These are phyloP conservation scores for Beris chalybata DNA, from an alignment of 2,888 invertebrate genomes.

Conservation along the genomic window DNA sequence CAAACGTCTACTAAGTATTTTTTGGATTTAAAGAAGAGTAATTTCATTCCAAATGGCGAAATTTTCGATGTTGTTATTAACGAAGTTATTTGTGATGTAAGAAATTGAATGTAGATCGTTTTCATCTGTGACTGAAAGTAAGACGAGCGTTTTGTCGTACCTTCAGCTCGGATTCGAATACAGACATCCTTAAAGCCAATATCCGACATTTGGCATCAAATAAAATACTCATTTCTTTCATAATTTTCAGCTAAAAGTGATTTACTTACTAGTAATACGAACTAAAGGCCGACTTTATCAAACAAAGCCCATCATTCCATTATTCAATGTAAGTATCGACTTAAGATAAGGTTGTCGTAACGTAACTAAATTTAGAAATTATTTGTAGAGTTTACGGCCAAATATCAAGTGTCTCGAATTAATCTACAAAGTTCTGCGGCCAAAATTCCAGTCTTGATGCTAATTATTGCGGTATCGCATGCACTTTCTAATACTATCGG, in stretches of 20 bases:
- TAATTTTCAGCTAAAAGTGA: conserved; percentile 51
- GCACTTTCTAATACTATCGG: conserved; percentile 16
- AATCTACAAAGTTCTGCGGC: conserved; percentile 46
- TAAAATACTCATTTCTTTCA: neutral
- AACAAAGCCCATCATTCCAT: conserved; percentile 51
- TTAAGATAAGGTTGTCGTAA: too few relatives aligned
- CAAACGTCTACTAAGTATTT: conserved; percentile 51
- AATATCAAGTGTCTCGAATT: conserved; percentile 52
- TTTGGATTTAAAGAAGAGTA: conserved; percentile 46
- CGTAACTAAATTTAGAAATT: too few relatives aligned
- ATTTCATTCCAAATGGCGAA: conserved; percentile 50
- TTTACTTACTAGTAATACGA: conserved; percentile 53
- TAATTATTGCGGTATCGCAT: conserved; percentile 4
- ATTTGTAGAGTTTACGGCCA: conserved; percentile 50
- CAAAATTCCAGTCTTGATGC: conserved; percentile 21
- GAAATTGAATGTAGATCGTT: conserved; percentile 23
- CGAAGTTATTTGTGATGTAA: conserved; percentile 57
- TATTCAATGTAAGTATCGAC: conserved; percentile 51
- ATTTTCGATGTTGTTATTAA: conserved; percentile 56
- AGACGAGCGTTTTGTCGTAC: too few relatives aligned
- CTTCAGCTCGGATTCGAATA: too few relatives aligned
- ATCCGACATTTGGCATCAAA: too few relatives aligned
- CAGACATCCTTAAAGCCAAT: too few relatives aligned
- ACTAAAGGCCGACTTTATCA: conserved; percentile 50
- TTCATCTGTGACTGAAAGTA: neutral